Evolutionary conservation across 2,113 vertebrate species (phyloP), one percentile per base, ranked within the genome.

Genomic region (Felis chaus): DNA sequence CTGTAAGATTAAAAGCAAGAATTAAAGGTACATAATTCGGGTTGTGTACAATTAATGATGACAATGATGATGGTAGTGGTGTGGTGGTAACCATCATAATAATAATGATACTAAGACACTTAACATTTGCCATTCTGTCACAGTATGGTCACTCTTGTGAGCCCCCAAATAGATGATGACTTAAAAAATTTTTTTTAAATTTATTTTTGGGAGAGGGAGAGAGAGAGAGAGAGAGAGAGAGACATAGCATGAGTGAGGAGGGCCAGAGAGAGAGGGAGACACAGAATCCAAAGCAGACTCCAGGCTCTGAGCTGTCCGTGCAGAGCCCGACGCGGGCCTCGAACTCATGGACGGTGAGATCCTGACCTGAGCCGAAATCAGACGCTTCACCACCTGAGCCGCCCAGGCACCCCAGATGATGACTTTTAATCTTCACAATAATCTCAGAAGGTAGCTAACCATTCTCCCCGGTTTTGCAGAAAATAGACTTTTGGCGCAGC

Each of bases 1-100:
- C 19, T 91, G 53, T 89, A 90, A 92, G 97, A 89, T 79, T 87
- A 89, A 96, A 41, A 91, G 31, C 23, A 85, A 78, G 36, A 91
- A 74, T 86, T 89, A 27, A 15, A 81, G 3, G 15, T 41, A 23
- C 69, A 33, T 82, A 31, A 81, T 80, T 79, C 63, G 23, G 19
- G 33, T 63, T 93, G 33, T 31, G 83, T 80, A 61, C 13, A 73
- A 33, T 45, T 89, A 73, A 73, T 73, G 39, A 57, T 19, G 68
- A 80, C 55, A 27, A 11, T 53, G 45, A 25, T 55, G 39, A 31
- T 29, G 2, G 0, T 48, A 10, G 3, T 9, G 29, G 14, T 31
- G 45, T 31, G 45, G 25, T 48, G 27, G 15, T 78, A 18, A 3
- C 16, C 74, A 33, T 82, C 65, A 63, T 41, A 36, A 14, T 1